These are phyloP conservation scores for Agriopis aurantiaria DNA, from an alignment of 2,888 invertebrate genomes.

Conservation along the genomic window DNA sequence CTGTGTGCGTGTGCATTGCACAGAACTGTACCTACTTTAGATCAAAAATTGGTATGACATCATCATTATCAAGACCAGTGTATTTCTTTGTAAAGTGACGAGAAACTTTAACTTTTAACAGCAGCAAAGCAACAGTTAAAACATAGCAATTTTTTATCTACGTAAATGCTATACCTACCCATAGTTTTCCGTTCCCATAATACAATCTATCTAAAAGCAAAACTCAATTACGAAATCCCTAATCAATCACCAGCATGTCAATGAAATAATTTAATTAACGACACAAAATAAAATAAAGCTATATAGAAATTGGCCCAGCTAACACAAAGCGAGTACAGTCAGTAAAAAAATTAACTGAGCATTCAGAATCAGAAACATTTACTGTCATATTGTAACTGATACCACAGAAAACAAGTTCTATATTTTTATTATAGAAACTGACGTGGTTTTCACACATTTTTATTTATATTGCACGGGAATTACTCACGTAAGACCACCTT, in stretches of 20 bases:
- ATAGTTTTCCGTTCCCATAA: background rate
- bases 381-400: too few relatives aligned
- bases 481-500: too few relatives aligned
- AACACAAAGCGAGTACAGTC: conserved; percentile 1
- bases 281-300: conserved; percentile 7
- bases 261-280: conserved; percentile 24
- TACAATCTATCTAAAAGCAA: conserved; percentile 5
- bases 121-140: background rate
- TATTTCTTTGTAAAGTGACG: too few relatives aligned
- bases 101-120: too few relatives aligned
- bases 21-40: background rate
- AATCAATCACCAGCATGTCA: conserved; percentile 31
- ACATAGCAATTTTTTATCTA: background rate
- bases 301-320: background rate
- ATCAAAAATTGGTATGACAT: too few relatives aligned
- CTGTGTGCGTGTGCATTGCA: background rate
- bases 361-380: background rate
- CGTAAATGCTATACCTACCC: too few relatives aligned
- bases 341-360: background rate
- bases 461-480: too few relatives aligned
- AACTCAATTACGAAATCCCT: conserved; percentile 17
- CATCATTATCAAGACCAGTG: too few relatives aligned
- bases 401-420: too few relatives aligned
- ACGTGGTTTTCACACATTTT: too few relatives aligned
- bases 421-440: too few relatives aligned